Base-by-base conservation (phyloP, 2,888 invertebrate genomes). In the Drosophila atroscutellata region DNA sequence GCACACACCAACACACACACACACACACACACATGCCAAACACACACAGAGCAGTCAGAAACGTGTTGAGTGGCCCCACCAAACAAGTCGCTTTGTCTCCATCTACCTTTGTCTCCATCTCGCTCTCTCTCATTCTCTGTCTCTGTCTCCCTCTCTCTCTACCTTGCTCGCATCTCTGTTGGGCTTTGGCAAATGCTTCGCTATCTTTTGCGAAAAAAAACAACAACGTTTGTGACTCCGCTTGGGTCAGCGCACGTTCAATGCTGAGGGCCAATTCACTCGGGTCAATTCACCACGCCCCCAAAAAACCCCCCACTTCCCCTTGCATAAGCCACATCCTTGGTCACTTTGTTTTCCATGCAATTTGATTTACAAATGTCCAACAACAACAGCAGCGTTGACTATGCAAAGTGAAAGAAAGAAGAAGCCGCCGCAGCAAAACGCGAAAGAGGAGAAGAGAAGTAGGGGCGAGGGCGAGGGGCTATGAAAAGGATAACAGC, bases 41-140 rank as follows among this genome's bases (percentile, higher is more conserved):
- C 54, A 72, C 55, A 75, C 47, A 70, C 49, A 73, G 50, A 77
- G 56, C 62, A 62, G 76, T 36, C 57, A 77, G 79, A 87, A 89
- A 85, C 89, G 90, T 85, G 85, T 85, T 89, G 90, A 89, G 88
- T 85, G 90, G 82, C 81, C 47, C 76, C 83, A 68, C 68, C 71
- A 77, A 81, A 75, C 84, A 83, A 84, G 72, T 81, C 74, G 66
- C 73, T 73, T 71, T 78, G 80, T 71, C 82, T 83, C 68, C 66
- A 26, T 70, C 73, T 73, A 64, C 62, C 59, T 69, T 61, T 8
- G 58, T 51, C 52, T 57, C 72, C 58, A 49, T 58, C 50, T 52
- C 57, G 57, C 37, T 67, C 61, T 34, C 45, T 42, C 47, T 20
- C 24, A 34, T 32, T 52, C 49, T 28, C 28, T 28, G 28, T 67